A percentile compares a stretch with the other conserved stretches of the same genome.
These are phyloP conservation scores for Lordiphosa andalusiaca DNA, from an alignment of 2,888 invertebrate genomes.

Conservation along the genomic window DNA sequence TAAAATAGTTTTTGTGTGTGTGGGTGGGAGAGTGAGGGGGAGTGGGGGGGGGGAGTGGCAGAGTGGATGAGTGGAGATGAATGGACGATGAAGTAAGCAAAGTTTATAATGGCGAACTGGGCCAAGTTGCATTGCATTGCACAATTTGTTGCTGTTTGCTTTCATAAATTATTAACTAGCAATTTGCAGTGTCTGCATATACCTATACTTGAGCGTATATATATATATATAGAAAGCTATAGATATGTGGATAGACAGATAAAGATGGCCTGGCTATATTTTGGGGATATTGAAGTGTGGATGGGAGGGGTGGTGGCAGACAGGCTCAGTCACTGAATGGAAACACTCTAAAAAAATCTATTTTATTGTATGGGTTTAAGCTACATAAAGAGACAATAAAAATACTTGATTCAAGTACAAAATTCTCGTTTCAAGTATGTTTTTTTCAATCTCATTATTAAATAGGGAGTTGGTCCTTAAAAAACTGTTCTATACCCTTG, in stretches of 20 bases:
- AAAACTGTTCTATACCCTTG: too few relatives aligned
- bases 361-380: too few relatives aligned
- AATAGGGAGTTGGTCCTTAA: too few relatives aligned
- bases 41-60: neutral
- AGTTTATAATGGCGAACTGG: slow-evolving; percentile 28
- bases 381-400: too few relatives aligned
- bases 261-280: slow-evolving; percentile 20
- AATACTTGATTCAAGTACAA: too few relatives aligned
- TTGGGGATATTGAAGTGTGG: slow-evolving; percentile 31
- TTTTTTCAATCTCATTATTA: too few relatives aligned
- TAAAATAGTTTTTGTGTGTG: slow-evolving; percentile 39
- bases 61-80: slow-evolving; percentile 16
- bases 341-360: slow-evolving; percentile 38
- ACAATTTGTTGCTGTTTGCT: slow-evolving; percentile 72
- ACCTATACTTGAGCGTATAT: slow-evolving; percentile 28
- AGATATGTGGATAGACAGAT: slow-evolving; percentile 8
- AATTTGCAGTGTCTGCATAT: slow-evolving; percentile 69
- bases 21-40: neutral
- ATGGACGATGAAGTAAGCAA: slow-evolving; percentile 19
- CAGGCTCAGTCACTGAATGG: slow-evolving; percentile 13
- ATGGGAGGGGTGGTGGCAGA: slow-evolving; percentile 5
- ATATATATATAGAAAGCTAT: slow-evolving; percentile 13
- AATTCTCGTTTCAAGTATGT: too few relatives aligned
- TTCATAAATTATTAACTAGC: slow-evolving; percentile 72
- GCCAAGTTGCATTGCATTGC: slow-evolving; percentile 49